Evolutionary conservation across 64 coral and sea anemone genomes (phyloP).

Genomic region (Montipora sp.): DNA sequence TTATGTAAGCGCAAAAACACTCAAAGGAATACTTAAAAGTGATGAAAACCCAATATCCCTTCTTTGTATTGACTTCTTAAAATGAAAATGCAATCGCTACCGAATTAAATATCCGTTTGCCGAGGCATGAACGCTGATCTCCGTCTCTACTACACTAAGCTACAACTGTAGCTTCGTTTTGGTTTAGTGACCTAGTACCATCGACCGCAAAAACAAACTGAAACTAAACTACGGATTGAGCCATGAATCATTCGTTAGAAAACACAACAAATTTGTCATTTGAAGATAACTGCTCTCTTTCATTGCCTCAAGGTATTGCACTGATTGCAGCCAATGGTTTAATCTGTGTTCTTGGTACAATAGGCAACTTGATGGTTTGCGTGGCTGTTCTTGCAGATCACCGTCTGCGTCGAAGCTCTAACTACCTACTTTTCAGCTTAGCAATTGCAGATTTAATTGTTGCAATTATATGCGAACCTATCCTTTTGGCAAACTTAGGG

Average conservation of each 20-base stretch:
- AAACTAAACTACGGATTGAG: no score
- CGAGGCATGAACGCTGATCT: no score
- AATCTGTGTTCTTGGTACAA: slow-evolving; percentile 3
- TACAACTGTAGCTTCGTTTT: no score
- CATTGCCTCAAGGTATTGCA: not conserved
- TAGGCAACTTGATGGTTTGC: slow-evolving; percentile 49
- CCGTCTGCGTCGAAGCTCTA: slow-evolving; percentile 24
- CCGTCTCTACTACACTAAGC: no score
- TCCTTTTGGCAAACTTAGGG: not conserved
- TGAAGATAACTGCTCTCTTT: not conserved
- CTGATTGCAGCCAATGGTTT: not conserved
- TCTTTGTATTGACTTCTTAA: no score
- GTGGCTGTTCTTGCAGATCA: not conserved
- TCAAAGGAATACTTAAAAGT: no score
- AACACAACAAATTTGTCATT: not conserved
- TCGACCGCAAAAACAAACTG: no score
- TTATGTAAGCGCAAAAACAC: no score
- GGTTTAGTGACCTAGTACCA: no score
- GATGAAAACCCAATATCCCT: no score
- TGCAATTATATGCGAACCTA: slow-evolving; percentile 9
- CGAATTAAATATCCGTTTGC: no score
- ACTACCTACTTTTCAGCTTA: slow-evolving; percentile 27
- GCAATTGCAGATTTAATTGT: slow-evolving; percentile 35
- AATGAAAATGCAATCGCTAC: no score
- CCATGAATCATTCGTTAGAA: not conserved